These are phyloP conservation scores for Halocynthia roretzi DNA, from an alignment of 23 tunicate species.

Conservation along the genomic window DNA sequence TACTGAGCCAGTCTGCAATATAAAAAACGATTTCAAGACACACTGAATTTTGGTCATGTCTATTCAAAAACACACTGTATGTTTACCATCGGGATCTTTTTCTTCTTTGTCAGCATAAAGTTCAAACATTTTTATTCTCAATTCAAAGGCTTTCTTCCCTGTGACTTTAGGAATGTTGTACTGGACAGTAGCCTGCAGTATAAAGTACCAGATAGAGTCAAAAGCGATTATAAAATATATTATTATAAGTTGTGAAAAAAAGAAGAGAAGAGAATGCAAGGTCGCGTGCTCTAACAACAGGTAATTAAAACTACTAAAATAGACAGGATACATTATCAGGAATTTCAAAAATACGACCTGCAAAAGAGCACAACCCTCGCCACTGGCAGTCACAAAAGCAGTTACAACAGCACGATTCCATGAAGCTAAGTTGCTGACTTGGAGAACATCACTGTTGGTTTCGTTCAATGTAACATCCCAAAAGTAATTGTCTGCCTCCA, in stretches of 20 bases:
- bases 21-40: not conserved
- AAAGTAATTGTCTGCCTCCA: slow-evolving; percentile 44
- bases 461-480: slow-evolving; percentile 38
- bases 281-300: too few relatives aligned
- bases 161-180: slow-evolving; percentile 76
- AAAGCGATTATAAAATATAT: too few relatives aligned
- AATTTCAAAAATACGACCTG: slow-evolving; percentile 31
- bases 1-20: not conserved
- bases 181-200: slow-evolving; percentile 49
- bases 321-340: not conserved
- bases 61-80: not conserved
- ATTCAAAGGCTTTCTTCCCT: slow-evolving; percentile 31
- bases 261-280: too few relatives aligned
- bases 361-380: slow-evolving; percentile 90
- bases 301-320: too few relatives aligned
- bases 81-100: not conserved
- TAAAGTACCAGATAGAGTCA: too few relatives aligned
- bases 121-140: not conserved
- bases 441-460: slow-evolving; percentile 75
- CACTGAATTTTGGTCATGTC: not conserved
- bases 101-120: not conserved
- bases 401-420: slow-evolving; percentile 34
- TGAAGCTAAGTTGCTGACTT: slow-evolving; percentile 46
- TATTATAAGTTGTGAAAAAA: too few relatives aligned
- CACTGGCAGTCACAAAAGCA: slow-evolving; percentile 67